Evolutionary conservation across 2,797 vertebrate species (phyloP), one percentile per base, ranked within the genome.

Genomic region (Cygnus olor): DNA sequence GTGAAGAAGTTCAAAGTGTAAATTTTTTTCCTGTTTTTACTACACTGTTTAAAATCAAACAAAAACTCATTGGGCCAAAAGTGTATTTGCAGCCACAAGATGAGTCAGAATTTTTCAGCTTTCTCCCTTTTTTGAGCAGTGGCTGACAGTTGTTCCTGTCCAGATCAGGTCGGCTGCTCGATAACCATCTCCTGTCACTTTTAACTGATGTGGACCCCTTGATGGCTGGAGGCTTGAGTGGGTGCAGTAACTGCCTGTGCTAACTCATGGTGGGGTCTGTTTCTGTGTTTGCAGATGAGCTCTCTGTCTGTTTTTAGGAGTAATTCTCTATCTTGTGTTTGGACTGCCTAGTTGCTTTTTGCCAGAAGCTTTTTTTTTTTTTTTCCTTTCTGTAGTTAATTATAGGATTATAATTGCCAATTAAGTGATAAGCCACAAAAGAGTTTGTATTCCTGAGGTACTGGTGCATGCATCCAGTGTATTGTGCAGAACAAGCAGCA

Each of bases 371-470:
- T 93, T 94, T 93, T 88, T 88, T 85, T 85, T 84, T 61, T 51
- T 57, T 93, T 92, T 86, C 85, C 80, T 84, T 61, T 51, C 72
- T 92, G 71, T 92, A 87, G 53, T 77, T 96, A 94, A 97, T 96
- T 92, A 96, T 95, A 95, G 88, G 54, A 87, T 93, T 96, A 71
- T 96, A 97, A 97, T 95, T 96, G 77, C 77, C 95, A 97, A 86
- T 93, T 97, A 97, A 95, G 88, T 64, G 91, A 88, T 93, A 85
- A 96, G 63, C 51, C 87, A 73, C 70, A 92, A 80, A 72, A 97
- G 89, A 89, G 20, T 89, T 71, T 65, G 44, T 89, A 64, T 93
- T 95, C 89, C 87, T 90, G 71, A 94, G 45, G 7, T 49, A 56
- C 42, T 72, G n/a, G 61, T 76, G 79, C 60, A 27, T 63, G 51